Evolutionary conservation across 2,888 invertebrate genomes (phyloP), one percentile per base, ranked within the genome.

Genomic region (Pyralis farinalis): DNA sequence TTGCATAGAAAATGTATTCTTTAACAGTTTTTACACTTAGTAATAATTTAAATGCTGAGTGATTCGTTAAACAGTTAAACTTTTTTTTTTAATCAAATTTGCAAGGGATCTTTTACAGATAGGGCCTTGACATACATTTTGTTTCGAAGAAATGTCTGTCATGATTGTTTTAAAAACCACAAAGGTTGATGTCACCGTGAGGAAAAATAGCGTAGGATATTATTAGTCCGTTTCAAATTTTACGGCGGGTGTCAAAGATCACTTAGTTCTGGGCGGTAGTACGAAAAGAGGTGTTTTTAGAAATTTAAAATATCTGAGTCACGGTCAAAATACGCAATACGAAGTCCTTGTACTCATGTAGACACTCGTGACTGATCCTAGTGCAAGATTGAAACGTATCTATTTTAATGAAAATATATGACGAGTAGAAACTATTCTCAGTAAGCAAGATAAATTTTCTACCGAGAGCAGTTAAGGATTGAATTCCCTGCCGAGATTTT

Each of bases 71-170:
- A 4, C 4, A 4, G 16, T 12, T 11, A 2, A 31, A 3, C 12
- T 31, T 1, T 31, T 7, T 31, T 12, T 8, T 7, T 7, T 12
- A 31, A 8, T 3, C 1, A 22, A 25, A 27, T 35, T 35, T 12
- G 12, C 10, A 35, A 37, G 7, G 42, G 30, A 16, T n/a, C 7
- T 38, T 29, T 37, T 28, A 42, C 33, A 38, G 33, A 21, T 34
- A 12, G 32, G 35, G 58, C 82, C 83, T 76, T 84, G 82, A 79
- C 83, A 81, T 46, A 71, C 53, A 67, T 74, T 49, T 40, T 40
- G 43, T 50, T 49, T 45, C 44, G 55, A 53, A 63, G 63, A 71
- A 69, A 65, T 66, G 62, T 58, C 68, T 68, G 51, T 55, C 50
- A 42, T 40, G 54, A 56, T 63, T 58, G 65, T 68, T 57, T 63